Evolutionary conservation across 1,140 invertebrate species (phyloP).

Genomic region (Drusus annulatus): DNA sequence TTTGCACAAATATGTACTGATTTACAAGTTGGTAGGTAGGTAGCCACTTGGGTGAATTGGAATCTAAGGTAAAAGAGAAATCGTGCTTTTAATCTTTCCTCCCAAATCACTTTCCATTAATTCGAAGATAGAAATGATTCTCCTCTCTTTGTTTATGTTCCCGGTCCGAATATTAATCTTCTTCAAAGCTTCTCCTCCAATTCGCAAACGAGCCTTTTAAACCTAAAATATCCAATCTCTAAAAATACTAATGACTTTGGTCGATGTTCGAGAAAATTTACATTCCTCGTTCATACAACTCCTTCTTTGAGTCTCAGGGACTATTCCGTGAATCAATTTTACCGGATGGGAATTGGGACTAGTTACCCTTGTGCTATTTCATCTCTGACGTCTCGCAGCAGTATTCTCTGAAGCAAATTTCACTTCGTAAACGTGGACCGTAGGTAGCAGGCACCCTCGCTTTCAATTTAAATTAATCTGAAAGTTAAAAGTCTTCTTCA

Average conservation of each 20-base stretch:
- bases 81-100: too few relatives aligned
- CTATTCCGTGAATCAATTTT: slow-evolving; percentile 26
- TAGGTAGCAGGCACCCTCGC: too few relatives aligned
- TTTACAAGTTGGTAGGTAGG: too few relatives aligned
- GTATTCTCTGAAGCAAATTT: background rate
- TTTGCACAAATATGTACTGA: too few relatives aligned
- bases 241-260: slow-evolving; percentile 1
- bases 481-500: too few relatives aligned
- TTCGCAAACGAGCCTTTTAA: too few relatives aligned
- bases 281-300: slow-evolving; percentile 8
- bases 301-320: background rate
- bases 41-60: too few relatives aligned
- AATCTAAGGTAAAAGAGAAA: too few relatives aligned
- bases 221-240: background rate
- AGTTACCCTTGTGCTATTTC: slow-evolving; percentile 1
- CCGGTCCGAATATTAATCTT: background rate
- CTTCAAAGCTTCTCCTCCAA: background rate
- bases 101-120: too few relatives aligned
- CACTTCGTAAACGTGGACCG: background rate
- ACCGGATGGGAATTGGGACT: slow-evolving; percentile 13
- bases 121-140: background rate
- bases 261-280: slow-evolving; percentile 3
- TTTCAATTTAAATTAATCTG: too few relatives aligned
- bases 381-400: background rate
- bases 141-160: background rate